Percentiles rank a stretch among this genome's conserved stretches.
Evolutionary conservation across 2,113 vertebrate genomes (phyloP).

Genomic region (Engystomops pustulosus): DNA sequence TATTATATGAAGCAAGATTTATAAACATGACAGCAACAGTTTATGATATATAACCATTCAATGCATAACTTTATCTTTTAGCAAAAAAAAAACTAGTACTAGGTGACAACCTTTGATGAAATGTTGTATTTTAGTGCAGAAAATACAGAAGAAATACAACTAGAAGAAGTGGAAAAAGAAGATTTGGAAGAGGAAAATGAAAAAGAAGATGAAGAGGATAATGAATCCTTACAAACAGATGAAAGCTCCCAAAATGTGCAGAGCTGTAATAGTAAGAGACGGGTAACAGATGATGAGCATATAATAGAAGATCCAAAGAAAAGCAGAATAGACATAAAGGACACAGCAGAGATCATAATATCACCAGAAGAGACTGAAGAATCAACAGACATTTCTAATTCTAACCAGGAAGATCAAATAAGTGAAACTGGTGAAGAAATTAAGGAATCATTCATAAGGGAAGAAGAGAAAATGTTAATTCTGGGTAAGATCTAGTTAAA

Average conservation of each 20-base stretch:
- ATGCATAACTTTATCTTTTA: too few relatives aligned
- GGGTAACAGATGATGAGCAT: constrained; percentile 67
- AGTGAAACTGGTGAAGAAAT: background rate
- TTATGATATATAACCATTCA: too few relatives aligned
- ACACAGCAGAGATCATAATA: background rate
- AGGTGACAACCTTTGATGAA: background rate
- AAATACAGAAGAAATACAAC: constrained; percentile 59
- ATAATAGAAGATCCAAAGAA: constrained; percentile 76
- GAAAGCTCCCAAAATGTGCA: constrained; percentile 45
- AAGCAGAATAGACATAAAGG: constrained; percentile 68
- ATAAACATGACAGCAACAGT: too few relatives aligned
- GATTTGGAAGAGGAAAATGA: constrained; percentile 61
- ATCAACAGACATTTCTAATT: background rate
- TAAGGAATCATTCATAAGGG: background rate
- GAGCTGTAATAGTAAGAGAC: constrained; percentile 69
- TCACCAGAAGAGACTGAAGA: constrained; percentile 42
- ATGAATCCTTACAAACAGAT: constrained; percentile 62
- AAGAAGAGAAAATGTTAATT: background rate
- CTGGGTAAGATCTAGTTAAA: constrained; percentile 55
- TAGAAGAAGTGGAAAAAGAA: background rate
- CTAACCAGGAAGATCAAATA: background rate
- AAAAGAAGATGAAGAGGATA: constrained; percentile 63
- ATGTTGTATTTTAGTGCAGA: constrained; percentile 41
- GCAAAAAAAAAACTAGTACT: background rate
- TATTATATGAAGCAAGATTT: too few relatives aligned